Evolutionary conservation across 2,888 invertebrate genomes (phyloP).

Genomic region (Polymixis lichenea): DNA sequence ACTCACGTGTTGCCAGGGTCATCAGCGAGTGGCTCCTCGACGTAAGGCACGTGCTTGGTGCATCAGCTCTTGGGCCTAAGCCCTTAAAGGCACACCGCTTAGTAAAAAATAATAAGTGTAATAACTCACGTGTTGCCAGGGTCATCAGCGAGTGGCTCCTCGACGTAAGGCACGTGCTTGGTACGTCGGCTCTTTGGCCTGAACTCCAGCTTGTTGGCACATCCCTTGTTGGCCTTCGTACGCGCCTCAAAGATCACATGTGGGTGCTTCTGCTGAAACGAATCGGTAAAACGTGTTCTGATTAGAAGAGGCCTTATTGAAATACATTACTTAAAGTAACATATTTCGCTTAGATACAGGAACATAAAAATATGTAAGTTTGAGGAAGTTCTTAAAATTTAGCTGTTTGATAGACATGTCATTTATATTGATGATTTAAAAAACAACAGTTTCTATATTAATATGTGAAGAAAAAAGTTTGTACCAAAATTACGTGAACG

Average conservation of each 20-base stretch:
- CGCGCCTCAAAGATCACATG: conserved; percentile 99
- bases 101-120: too few relatives aligned
- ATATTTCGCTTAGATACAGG: too few relatives aligned
- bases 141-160: conserved; percentile 80
- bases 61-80: conserved; percentile 93
- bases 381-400: not conserved
- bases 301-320: conserved; percentile 62
- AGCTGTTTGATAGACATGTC: conserved; percentile 39
- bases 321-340: not conserved
- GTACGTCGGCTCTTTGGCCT: conserved; percentile 92
- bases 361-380: not conserved
- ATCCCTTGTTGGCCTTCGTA: conserved; percentile 97
- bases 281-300: conserved; percentile 80
- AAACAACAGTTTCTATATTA: not conserved
- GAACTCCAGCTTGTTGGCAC: conserved; percentile 96
- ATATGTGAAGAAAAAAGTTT: not conserved
- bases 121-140: conserved; percentile 82
- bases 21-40: conserved; percentile 80
- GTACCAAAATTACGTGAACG: too few relatives aligned
- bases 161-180: conserved; percentile 90
- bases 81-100: conserved; percentile 80
- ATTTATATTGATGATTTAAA: not conserved
- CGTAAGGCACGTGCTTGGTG: conserved; percentile 90
- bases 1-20: conserved; percentile 84
- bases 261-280: conserved; percentile 98